Conservation (phyloP, 2,888 invertebrate species). For the Aleiodes testaceus region DNA sequence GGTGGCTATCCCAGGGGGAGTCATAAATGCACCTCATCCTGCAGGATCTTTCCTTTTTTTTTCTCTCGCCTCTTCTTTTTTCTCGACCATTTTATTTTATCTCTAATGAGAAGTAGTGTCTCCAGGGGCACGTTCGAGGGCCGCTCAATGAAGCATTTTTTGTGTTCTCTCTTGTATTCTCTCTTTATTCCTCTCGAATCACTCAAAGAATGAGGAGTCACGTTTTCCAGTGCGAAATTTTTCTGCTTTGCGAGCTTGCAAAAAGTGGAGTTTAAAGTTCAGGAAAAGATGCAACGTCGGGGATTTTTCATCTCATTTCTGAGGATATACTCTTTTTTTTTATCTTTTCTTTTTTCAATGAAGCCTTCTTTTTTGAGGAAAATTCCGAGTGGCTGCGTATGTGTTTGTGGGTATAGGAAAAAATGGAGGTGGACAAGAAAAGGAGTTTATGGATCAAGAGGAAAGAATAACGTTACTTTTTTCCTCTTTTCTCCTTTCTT, state of each 20-base stretch:
- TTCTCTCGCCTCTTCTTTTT: constrained; percentile 37
- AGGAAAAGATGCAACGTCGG: constrained; percentile 29
- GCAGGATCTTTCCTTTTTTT: constrained; percentile 39
- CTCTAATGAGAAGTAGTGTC: constrained; percentile 49
- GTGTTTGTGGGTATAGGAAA: neutral
- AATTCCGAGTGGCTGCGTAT: too few species aligned
- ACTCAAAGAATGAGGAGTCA: constrained; percentile 14
- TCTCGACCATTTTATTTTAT: constrained; percentile 7
- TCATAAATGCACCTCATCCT: constrained; percentile 49
- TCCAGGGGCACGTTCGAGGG: constrained; percentile 39
- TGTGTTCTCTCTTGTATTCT: neutral
- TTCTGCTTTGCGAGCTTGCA: constrained; percentile 36
- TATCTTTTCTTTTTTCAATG: neutral
- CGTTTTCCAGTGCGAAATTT: constrained; percentile 32
- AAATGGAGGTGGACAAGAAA: constrained; percentile 21
- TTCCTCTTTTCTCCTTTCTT: neutral
- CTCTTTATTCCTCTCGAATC: constrained; percentile 14
- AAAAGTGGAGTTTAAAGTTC: constrained; percentile 33
- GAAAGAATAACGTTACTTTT: constrained; percentile 15
- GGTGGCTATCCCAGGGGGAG: constrained; percentile 44
- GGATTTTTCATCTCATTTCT: constrained; percentile 27
- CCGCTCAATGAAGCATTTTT: constrained; percentile 42
- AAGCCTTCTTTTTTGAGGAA: too few species aligned
- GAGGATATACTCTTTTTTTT: neutral
- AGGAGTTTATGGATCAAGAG: constrained; percentile 41